Conservation (phyloP, 2,888 invertebrate genomes). For the Biston betularia region DNA sequence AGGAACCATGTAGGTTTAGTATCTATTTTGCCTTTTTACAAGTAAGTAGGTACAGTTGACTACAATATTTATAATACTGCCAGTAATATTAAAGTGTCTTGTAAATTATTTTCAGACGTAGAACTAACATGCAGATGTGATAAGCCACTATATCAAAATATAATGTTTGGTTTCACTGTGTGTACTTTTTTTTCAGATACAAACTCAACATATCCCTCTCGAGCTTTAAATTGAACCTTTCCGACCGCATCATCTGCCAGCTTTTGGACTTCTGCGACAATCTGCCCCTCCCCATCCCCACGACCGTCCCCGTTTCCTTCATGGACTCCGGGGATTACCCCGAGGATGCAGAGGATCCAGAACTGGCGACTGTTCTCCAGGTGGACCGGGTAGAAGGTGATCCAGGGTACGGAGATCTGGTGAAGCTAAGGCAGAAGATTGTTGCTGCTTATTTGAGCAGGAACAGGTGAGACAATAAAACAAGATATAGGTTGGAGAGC, state of each 20-base stretch:
- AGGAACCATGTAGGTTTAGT: no score
- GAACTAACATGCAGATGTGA: no score
- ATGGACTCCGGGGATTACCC: conserved; percentile 77
- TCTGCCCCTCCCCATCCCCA: conserved; percentile 76
- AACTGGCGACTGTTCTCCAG: conserved; percentile 58
- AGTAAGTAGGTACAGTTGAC: no score
- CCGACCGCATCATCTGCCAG: conserved; percentile 89
- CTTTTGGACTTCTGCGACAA: conserved; percentile 88
- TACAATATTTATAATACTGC: no score
- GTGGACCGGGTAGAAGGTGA: conserved; percentile 70
- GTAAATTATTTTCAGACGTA: no score
- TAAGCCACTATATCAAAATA: no score
- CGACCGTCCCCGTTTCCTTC: conserved; percentile 78
- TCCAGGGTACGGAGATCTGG: conserved; percentile 72
- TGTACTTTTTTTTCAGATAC: conserved; percentile 81
- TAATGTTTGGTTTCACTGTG: no score
- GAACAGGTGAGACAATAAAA: conserved; percentile 59
- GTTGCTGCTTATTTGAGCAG: conserved; percentile 76
- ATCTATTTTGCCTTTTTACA: no score
- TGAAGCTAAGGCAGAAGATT: conserved; percentile 74
- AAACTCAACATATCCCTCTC: conserved; percentile 91
- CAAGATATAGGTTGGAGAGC: background rate
- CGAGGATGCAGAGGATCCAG: conserved; percentile 68
- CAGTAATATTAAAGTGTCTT: no score
- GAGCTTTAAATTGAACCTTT: conserved; percentile 90